Conservation (phyloP, 2,113 vertebrate species). For the Lynx canadensis region DNA sequence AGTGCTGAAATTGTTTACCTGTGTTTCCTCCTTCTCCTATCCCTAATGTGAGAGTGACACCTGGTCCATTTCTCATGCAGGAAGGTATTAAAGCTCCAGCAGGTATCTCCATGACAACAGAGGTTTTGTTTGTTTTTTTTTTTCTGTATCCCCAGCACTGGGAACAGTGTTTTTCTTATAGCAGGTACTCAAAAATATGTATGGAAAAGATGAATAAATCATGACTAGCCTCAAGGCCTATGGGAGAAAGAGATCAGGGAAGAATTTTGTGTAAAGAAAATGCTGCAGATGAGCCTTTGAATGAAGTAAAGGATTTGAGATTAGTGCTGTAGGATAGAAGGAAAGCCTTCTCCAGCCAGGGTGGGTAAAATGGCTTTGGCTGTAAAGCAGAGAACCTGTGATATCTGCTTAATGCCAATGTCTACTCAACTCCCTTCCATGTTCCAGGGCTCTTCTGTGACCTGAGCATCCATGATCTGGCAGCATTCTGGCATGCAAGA, state of each 20-base stretch:
- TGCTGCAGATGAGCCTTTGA: neutral
- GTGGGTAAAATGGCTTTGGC: neutral
- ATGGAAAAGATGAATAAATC: neutral
- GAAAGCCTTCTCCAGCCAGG: neutral
- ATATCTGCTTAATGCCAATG: neutral
- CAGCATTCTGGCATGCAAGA: neutral
- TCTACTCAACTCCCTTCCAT: neutral
- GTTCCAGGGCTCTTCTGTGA: neutral
- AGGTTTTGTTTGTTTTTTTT: neutral
- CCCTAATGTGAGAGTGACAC: neutral
- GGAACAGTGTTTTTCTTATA: neutral
- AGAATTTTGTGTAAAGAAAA: slow-evolving; percentile 1
- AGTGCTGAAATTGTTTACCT: neutral
- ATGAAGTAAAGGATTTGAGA: neutral
- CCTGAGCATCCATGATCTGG: too few relatives aligned
- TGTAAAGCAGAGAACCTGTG: neutral
- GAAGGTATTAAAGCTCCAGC: neutral
- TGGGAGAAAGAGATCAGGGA: neutral
- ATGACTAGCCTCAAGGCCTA: neutral
- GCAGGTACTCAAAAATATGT: neutral
- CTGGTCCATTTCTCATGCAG: neutral
- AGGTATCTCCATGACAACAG: slow-evolving; percentile 26
- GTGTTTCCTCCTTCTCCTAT: neutral
- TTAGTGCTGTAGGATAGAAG: neutral
- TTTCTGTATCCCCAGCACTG: neutral